Base-by-base conservation (phyloP, 2,888 invertebrate genomes). In the Halocaridina rubra region DNA sequence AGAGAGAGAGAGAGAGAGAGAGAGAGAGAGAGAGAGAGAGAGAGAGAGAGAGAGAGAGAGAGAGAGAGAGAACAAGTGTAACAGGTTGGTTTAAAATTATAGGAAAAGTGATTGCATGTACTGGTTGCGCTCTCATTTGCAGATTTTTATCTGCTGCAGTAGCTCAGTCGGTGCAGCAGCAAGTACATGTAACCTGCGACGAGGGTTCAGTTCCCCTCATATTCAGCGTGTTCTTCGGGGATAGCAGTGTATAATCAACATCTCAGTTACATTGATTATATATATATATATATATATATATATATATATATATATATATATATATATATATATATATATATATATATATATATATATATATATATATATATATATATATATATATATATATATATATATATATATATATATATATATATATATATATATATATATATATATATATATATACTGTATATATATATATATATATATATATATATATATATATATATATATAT, bases 301-400 rank as follows among this genome's bases (percentile, higher is more conserved):
- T 29, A 67, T 27, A 27, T 67, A 67, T 67, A 2, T 67, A 29
- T 67, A 29, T 67, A 67, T 67, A 67, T 67, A 27, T 22, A 67
- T 67, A 67, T 67, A 32, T 72, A 33, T 33, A 33, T 75, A 39
- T 75, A 53, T 75, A 24, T 53, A 53, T 75, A 53, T 53, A 27
- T 67, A 8, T 27, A 27, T 67, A 5, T 67, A 27, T 67, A 8
- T 69, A 8, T 27, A 8, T 67, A 8, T 27, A 8, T 67, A 7
- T 67, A 0, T 27, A 8, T 29, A 8, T 67, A 2, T 27, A 8
- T 67, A 53, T 53, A 53, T 53, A 53, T 53, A 24, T 67, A 24
- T 67, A 67, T 67, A 24, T 67, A 67, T 3, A 29, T 67, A 29
- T 29, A 67, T 67, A 22, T 67, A 67, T 67, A 67, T 67, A 22